phyloP scores from a whole-genome alignment of 2,113 vertebrate genomes.

The Clupea harengus region DNA sequence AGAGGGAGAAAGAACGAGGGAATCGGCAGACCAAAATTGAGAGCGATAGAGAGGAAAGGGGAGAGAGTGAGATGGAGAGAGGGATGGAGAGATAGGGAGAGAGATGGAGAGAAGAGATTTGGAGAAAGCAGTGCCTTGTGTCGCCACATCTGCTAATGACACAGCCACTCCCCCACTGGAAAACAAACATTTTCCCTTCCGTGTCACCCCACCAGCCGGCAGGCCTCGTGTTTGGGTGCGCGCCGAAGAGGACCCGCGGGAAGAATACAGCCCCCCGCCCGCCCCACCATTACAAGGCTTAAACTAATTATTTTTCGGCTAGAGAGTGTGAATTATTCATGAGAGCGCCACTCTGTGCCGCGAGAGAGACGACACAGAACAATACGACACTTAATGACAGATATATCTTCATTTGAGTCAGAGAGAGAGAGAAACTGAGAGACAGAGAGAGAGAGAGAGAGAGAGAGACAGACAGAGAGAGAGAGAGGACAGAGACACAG shows the following conservation, averaged over 20 bases:
- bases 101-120: background rate
- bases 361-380: background rate
- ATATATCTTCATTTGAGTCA: background rate
- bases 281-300: conserved; percentile 4
- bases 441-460: background rate
- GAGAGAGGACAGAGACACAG: background rate
- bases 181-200: background rate
- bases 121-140: conserved; percentile 33
- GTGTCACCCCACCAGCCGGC: background rate
- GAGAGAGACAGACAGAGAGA: background rate
- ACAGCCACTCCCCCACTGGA: conserved; percentile 20
- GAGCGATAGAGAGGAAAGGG: too few relatives aligned
- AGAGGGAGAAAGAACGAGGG: too few relatives aligned
- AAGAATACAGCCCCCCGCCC: background rate
- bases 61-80: too few relatives aligned
- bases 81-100: too few relatives aligned
- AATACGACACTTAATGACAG: conserved; percentile 29
- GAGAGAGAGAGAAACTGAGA: conserved; percentile 16
- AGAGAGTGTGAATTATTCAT: conserved; percentile 42
- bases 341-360: conserved; percentile 33
- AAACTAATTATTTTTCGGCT: conserved; percentile 40
- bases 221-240: conserved; percentile 29
- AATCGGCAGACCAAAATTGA: too few relatives aligned
- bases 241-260: background rate
- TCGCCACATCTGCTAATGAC: conserved; percentile 25